Evolutionary conservation across 2,888 invertebrate genomes (phyloP), one percentile per base, ranked within the genome.

Genomic region (Eristalis tenax): DNA sequence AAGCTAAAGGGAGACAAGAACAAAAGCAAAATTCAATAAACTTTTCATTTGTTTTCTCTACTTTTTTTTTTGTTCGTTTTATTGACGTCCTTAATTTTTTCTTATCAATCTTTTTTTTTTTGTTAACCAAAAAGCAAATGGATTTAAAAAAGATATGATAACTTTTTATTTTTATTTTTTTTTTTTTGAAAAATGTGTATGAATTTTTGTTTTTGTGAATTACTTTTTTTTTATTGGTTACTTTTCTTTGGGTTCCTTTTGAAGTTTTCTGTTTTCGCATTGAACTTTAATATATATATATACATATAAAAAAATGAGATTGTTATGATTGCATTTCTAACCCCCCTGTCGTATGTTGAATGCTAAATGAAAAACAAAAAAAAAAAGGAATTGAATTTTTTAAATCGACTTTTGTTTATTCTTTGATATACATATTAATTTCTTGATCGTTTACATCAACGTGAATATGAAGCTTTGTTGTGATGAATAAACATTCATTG

Each of bases 11-110:
- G 43, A 74, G 70, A 65, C 40, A 63, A 70, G 87, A 85, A 88
- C 89, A 90, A 92, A 92, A 92, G 92, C 92, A 92, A 90, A 92
- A 92, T 92, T 92, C 92, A 91, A 91, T 90, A 71, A 26, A 59
- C 15, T 26, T 15, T 26, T 26, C 18, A 26, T 59, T 59, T 59
- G 15, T 64, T 65, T 84, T 63, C 61, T 64, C 32, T 43, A 28
- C 5, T 8, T 26, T 2, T 28, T 84, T 59, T 57, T 43, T 28
- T 15, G 0, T 26, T 23, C 23, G 64, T 65, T 84, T 56, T 64
- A 50, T 50, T 38, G 22, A 70, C 18, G 11, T 35, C 35, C 50
- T 50, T 50, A 5, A 15, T 50, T n/a, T 43, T 40, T 13, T 40
- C 0, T n/a, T n/a, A 5, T 50, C n/a, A n/a, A 18, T 50, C n/a